Conservation (phyloP, 2,797 vertebrate genomes). For the Onychomys arenicola region DNA sequence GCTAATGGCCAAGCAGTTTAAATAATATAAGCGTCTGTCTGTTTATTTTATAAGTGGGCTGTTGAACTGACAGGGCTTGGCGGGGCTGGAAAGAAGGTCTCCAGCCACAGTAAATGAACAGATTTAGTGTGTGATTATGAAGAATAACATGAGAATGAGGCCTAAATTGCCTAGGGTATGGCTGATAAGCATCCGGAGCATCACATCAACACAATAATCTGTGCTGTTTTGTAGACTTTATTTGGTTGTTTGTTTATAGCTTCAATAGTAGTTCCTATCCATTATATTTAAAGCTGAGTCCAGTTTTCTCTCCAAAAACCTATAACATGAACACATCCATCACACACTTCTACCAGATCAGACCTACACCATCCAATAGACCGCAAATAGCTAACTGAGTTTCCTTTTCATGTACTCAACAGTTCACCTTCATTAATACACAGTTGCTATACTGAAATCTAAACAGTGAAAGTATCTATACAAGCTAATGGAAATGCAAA, state of each 20-base stretch:
- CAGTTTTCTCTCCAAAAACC: neutral
- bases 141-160: neutral
- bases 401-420: neutral
- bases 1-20: no score
- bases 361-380: neutral
- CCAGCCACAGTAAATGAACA: no score
- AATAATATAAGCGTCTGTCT: no score
- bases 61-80: no score
- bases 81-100: no score
- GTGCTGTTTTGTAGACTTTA: neutral
- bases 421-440: neutral
- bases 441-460: neutral
- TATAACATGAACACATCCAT: neutral
- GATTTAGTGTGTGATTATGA: neutral
- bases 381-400: neutral
- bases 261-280: neutral
- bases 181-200: neutral
- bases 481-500: neutral
- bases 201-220: neutral
- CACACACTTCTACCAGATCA: neutral
- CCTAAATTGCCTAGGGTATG: neutral
- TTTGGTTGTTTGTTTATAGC: neutral
- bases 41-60: no score
- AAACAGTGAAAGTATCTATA: neutral
- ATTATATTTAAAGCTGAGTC: neutral